Percentiles rank a stretch among this genome's conserved stretches.
phyloP scores from a whole-genome alignment of 2,797 vertebrate genomes.

The Pseudocheirus occidentalis region DNA sequence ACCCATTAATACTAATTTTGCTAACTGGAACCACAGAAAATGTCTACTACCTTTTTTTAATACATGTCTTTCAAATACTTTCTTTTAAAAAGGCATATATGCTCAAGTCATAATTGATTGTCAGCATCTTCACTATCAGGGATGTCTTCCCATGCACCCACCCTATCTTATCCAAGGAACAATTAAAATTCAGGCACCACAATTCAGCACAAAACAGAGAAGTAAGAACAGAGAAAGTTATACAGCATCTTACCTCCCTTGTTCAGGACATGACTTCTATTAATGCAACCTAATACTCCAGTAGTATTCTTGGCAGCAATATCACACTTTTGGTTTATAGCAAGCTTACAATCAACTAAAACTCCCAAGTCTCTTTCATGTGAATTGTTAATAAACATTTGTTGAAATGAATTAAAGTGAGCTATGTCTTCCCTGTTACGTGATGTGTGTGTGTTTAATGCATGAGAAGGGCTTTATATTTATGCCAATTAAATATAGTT shows the following conservation, averaged over 20 bases:
- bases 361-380: not conserved
- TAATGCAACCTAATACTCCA: not conserved
- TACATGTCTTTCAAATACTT: conserved; percentile 16
- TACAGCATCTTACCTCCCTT: not conserved
- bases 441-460: not conserved
- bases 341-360: not conserved
- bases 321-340: not conserved
- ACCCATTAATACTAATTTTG: not conserved
- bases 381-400: not conserved
- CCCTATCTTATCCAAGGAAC: not conserved
- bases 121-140: not conserved
- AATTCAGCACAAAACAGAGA: not conserved
- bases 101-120: no score
- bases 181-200: not conserved
- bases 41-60: conserved; percentile 11
- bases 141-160: not conserved
- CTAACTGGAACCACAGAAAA: not conserved
- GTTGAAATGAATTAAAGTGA: not conserved
- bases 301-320: not conserved
- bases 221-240: not conserved
- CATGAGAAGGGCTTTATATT: not conserved
- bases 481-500: not conserved
- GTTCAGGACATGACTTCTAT: not conserved
- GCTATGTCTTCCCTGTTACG: not conserved
- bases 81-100: not conserved